phyloP scores from a whole-genome alignment of 2,888 invertebrate genomes.

The Nomada fucata region DNA sequence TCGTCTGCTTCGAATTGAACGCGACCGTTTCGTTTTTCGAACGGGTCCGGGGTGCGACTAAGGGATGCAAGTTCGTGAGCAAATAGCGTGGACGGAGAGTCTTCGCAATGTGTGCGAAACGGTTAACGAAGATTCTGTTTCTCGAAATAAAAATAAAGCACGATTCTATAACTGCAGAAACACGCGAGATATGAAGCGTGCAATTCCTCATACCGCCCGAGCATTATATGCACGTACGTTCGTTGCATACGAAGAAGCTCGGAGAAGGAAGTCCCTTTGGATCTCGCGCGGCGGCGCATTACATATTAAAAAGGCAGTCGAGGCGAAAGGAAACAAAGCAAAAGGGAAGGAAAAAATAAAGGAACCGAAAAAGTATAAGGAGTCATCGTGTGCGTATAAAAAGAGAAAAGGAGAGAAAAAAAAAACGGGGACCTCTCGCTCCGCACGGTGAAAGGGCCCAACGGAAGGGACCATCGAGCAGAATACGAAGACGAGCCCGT shows the following conservation, averaged over 20 bases:
- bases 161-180: too few species aligned
- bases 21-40: too few species aligned
- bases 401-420: neutral
- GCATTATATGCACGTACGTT: too few species aligned
- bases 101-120: too few species aligned
- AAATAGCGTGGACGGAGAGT: too few species aligned
- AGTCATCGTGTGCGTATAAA: slow-evolving; percentile 20
- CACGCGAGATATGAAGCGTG: too few species aligned
- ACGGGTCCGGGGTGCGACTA: too few species aligned
- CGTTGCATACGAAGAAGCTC: neutral
- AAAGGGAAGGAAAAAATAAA: neutral
- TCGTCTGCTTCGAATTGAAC: too few species aligned
- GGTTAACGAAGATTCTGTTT: too few species aligned
- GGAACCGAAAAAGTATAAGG: neutral
- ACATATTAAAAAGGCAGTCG: neutral
- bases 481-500: slow-evolving; percentile 28
- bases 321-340: slow-evolving; percentile 1
- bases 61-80: too few species aligned
- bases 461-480: slow-evolving; percentile 23
- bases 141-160: too few species aligned
- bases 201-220: too few species aligned
- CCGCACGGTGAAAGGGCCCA: neutral
- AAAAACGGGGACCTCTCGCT: neutral
- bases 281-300: neutral
- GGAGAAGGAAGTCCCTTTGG: neutral